Percentiles rank a stretch among this genome's conserved stretches.
These are phyloP conservation scores for Lumbricus terrestris DNA, from an alignment of 2,888 invertebrate genomes.

Conservation along the genomic window DNA sequence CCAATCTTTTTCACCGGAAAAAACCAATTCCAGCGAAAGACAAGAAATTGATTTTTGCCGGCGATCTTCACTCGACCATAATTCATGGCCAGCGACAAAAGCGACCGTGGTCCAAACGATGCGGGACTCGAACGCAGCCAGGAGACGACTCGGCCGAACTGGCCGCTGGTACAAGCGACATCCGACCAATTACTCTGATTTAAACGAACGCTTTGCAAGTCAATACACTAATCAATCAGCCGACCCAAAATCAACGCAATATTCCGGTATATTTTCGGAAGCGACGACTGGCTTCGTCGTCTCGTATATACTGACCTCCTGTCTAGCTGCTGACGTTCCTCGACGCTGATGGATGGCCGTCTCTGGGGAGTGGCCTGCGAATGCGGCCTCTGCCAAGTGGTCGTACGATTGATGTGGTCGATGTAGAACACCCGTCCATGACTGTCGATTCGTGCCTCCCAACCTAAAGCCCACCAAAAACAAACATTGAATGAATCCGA, in stretches of 20 bases:
- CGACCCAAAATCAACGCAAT: neutral
- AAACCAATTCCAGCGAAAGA: neutral
- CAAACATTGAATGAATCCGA: neutral
- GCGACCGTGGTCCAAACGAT: neutral
- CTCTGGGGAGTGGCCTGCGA: constrained; percentile 45
- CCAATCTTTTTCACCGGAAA: neutral
- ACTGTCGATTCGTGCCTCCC: constrained; percentile 95
- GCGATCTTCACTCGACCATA: neutral
- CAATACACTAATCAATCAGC: neutral
- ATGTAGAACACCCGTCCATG: constrained; percentile 96
- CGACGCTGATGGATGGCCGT: constrained; percentile 55
- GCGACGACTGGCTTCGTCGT: neutral
- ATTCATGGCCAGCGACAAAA: neutral
- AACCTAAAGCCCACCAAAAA: constrained; percentile 66
- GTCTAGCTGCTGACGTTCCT: constrained; percentile 72
- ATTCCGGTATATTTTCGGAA: neutral
- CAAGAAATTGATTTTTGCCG: neutral
- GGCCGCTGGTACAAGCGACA: neutral
- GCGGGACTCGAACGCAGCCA: neutral
- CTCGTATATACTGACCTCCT: constrained; percentile 64
- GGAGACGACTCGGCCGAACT: neutral
- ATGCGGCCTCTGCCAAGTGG: constrained; percentile 87
- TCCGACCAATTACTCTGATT: neutral
- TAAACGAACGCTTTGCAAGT: neutral
- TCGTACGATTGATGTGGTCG: constrained; percentile 91